A percentile compares a stretch with the other conserved stretches of the same genome.
Evolutionary conservation across 2,113 vertebrate genomes (phyloP).

Genomic region (Sander vitreus): DNA sequence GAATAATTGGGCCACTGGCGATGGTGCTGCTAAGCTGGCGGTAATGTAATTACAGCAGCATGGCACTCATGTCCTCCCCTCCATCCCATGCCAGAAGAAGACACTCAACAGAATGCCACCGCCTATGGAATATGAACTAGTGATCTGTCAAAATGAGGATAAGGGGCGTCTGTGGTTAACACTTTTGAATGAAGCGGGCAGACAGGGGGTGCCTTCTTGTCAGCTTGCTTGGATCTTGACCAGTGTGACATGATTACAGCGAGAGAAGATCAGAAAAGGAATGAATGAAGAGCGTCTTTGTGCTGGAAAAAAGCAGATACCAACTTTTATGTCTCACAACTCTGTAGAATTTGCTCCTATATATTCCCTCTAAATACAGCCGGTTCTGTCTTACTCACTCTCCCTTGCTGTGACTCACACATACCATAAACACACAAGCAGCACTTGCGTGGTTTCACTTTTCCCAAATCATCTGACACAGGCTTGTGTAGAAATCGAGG

Average conservation of each 20-base stretch:
- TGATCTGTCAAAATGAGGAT: slow-evolving; percentile 68
- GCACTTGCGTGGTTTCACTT: slow-evolving; percentile 61
- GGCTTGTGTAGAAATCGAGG: slow-evolving; percentile 41
- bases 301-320: slow-evolving; percentile 54
- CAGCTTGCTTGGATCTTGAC: slow-evolving; percentile 53
- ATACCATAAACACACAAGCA: slow-evolving; percentile 63
- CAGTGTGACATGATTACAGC: slow-evolving; percentile 55
- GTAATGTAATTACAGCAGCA: slow-evolving; percentile 70
- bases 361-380: slow-evolving; percentile 59
- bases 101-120: slow-evolving; percentile 50
- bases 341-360: slow-evolving; percentile 48
- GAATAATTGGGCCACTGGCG: slow-evolving; percentile 70
- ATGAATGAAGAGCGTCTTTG: slow-evolving; percentile 77
- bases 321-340: slow-evolving; percentile 63
- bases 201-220: slow-evolving; percentile 61
- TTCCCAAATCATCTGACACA: slow-evolving; percentile 45
- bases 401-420: slow-evolving; percentile 60
- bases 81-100: slow-evolving; percentile 48
- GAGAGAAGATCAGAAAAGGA: slow-evolving; percentile 57
- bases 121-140: slow-evolving; percentile 62
- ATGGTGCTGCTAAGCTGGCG: slow-evolving; percentile 53
- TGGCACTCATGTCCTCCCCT: slow-evolving; percentile 43
- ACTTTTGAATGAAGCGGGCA: slow-evolving; percentile 64
- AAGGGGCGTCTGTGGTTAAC: slow-evolving; percentile 68
- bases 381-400: slow-evolving; percentile 39